phyloP scores from a whole-genome alignment of 2,888 invertebrate species.

The Tribolium freemani region DNA sequence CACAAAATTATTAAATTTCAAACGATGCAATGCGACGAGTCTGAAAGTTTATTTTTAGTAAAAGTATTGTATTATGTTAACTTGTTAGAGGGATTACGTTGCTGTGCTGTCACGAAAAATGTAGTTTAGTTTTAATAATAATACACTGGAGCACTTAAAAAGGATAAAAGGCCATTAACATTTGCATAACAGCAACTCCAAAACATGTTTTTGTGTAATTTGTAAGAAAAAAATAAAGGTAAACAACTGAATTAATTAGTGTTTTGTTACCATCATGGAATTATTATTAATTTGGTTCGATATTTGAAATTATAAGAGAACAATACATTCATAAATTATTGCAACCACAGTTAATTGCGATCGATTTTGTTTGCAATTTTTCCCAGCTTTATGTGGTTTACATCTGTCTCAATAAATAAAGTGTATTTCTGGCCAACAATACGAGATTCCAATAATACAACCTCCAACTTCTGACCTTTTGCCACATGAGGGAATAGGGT shows the following conservation, averaged over 20 bases:
- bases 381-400: no score
- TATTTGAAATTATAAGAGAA: no score
- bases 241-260: background rate
- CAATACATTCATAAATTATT: no score
- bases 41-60: background rate
- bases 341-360: no score
- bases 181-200: background rate
- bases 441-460: background rate
- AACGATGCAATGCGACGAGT: no score
- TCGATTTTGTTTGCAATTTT: no score
- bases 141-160: background rate
- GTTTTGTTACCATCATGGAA: no score
- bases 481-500: background rate
- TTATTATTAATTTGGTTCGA: no score
- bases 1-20: no score
- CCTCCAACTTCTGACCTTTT: conserved; percentile 1
- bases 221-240: background rate
- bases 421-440: background rate
- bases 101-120: background rate
- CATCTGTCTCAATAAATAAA: background rate
- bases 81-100: background rate
- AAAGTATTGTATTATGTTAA: background rate
- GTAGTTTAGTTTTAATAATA: background rate
- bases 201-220: background rate
- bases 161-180: background rate